A percentile compares a stretch with the other conserved stretches of the same genome.
These are phyloP conservation scores for Ptiloglossa arizonensis DNA, from an alignment of 1,140 invertebrate genomes.

Conservation along the genomic window DNA sequence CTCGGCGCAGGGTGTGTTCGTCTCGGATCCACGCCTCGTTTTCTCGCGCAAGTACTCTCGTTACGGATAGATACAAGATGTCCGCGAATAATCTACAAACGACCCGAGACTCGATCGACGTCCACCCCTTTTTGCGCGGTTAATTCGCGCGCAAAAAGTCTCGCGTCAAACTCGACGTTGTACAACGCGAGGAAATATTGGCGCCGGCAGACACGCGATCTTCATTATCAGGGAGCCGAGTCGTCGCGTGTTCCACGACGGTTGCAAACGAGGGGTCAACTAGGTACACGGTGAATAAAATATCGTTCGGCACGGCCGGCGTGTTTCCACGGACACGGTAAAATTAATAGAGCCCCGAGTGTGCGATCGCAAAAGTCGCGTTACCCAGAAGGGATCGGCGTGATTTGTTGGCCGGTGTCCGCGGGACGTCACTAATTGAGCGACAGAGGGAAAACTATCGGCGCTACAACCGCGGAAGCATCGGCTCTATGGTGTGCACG, in stretches of 20 bases:
- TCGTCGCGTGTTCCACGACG: constrained; percentile 18
- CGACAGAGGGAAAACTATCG: constrained; percentile 12
- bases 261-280: constrained; percentile 14
- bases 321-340: constrained; percentile 13
- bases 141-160: no score
- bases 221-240: constrained; percentile 22
- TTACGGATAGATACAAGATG: no score
- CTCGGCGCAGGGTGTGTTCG: no score
- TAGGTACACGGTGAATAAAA: background rate
- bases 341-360: constrained; percentile 48
- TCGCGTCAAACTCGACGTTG: background rate
- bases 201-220: constrained; percentile 2
- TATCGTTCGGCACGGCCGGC: background rate
- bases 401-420: constrained; percentile 42
- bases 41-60: constrained; percentile 2
- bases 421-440: constrained; percentile 44
- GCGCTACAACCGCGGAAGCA: constrained; percentile 13
- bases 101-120: background rate
- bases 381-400: constrained; percentile 13
- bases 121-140: background rate
- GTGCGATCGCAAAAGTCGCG: constrained; percentile 1
- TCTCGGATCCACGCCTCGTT: background rate
- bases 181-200: background rate
- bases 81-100: background rate
- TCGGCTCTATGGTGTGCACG: constrained; percentile 1